Evolutionary conservation across 1,140 invertebrate genomes (phyloP), one percentile per base, ranked within the genome.

Genomic region (Leptinotarsa lineolata): DNA sequence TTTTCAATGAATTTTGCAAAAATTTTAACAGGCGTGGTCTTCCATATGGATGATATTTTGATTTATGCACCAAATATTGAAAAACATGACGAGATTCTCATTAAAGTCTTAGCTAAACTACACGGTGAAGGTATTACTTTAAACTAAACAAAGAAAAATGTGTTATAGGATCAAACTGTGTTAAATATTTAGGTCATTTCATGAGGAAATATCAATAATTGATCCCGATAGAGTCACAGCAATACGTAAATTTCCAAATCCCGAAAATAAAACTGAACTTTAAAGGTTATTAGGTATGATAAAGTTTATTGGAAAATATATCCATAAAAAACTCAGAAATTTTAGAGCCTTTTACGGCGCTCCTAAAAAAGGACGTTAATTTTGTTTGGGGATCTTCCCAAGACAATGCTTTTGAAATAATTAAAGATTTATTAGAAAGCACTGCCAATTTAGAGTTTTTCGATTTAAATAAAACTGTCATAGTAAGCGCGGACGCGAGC

Each of bases 401-500:
- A 18, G 11, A 45, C 4, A 67, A 46, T 13, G 22, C 16, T 4
- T 67, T 48, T 48, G 13, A 45, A 44, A n/a, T 2, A 18, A 44
- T 67, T 5, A 67, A 67, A 24, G 6, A 24, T 2, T 15, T 12
- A n/a, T n/a, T 66, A 18, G 13, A 21, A n/a, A 21, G 21, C 4
- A 13, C 20, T 22, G 3, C 61, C 1, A 6, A 20, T 21, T 15
- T 22, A 6, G 61, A 4, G 4, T 22, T 16, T 24, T 65, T 30
- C 24, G 30, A 65, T n/a, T n/a, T 2, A 21, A 45, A 30, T 20
- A 44, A 22, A 67, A 46, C 66, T 15, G 21, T 22, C 21, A 13
- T 63, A 2, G 30, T 72, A 22, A 39, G n/a, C 1, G 58, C 59
- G 30, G 59, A 72, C 64, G 12, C 72, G 4, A n/a, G n/a, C 4